Percentiles rank a stretch among this genome's conserved stretches.
Conservation (phyloP, 2,888 invertebrate species). For the Willowsia nigromaculata region DNA sequence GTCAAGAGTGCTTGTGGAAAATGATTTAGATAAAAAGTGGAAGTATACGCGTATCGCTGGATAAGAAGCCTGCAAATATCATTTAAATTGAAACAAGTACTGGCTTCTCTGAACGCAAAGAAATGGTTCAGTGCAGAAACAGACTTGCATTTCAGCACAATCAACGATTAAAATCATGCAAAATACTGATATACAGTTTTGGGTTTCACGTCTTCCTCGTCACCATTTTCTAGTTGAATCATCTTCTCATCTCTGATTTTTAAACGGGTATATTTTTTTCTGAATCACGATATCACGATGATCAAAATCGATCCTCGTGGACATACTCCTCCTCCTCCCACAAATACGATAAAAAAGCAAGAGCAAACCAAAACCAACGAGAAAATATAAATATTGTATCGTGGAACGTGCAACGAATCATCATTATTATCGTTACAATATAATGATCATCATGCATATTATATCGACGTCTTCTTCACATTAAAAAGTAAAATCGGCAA, state of each 20-base stretch:
- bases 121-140: too few species aligned
- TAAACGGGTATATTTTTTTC: neutral
- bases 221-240: too few species aligned
- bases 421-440: conserved; percentile 24
- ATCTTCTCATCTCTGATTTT: neutral
- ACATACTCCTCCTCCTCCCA: conserved; percentile 3
- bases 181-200: too few species aligned
- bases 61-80: too few species aligned
- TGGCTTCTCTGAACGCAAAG: too few species aligned
- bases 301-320: conserved; percentile 22
- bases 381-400: conserved; percentile 12
- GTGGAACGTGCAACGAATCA: conserved; percentile 54
- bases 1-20: too few species aligned
- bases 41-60: too few species aligned
- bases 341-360: neutral
- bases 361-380: neutral
- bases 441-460: neutral
- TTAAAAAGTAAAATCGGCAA: neutral
- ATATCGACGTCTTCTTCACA: neutral
- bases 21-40: too few species aligned
- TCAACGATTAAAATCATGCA: too few species aligned
- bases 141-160: too few species aligned
- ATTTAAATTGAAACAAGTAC: too few species aligned
- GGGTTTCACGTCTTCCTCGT: too few species aligned
- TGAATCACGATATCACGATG: conserved; percentile 22